Base-by-base conservation (phyloP, 2,888 invertebrate species). In the Apodemia duryi region DNA sequence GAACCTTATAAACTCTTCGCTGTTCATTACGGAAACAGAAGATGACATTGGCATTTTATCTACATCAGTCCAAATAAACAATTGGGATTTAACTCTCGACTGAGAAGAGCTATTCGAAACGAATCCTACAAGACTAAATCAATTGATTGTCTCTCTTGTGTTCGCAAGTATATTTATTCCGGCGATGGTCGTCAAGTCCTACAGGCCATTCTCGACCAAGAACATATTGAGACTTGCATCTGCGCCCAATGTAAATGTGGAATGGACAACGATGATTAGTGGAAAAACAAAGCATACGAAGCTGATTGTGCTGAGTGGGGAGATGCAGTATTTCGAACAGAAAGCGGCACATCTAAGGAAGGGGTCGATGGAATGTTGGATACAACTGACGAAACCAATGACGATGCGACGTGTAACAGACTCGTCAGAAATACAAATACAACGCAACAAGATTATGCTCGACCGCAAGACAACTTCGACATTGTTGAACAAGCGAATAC, bases 131-230 rank as follows among this genome's bases (percentile, higher is more conserved):
- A 38, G 7, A 38, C 38, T 38, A 7, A 38, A 11, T 46, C 21
- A 13, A 51, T 70, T 70, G 68, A 66, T 63, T 69, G 67, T 32
- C 61, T 73, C 51, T 54, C 70, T 72, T 72, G 70, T 71, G 0
- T 73, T 63, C 71, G 72, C 70, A 63, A 72, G 70, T 72, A 70
- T 71, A 67, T 74, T 74, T 72, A 72, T 72, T 70, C 70, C 71
- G 69, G 52, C 52, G 52, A 52, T 28, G 28, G 21, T 52, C 69
- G 71, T 72, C 73, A 72, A 72, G 63, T 70, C 1, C 1, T 71
- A 66, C 70, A 71, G 63, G 65, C 1, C 6, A 49, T 49, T n/a
- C 67, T 67, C 67, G 38, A 62, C 63, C 13, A 63, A 46, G 61
- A 65, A 65, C 63, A 63, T 65, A 60, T 61, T 63, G 65, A 67